phyloP scores from a whole-genome alignment of 2,113 vertebrate species.

The Passer domesticus region DNA sequence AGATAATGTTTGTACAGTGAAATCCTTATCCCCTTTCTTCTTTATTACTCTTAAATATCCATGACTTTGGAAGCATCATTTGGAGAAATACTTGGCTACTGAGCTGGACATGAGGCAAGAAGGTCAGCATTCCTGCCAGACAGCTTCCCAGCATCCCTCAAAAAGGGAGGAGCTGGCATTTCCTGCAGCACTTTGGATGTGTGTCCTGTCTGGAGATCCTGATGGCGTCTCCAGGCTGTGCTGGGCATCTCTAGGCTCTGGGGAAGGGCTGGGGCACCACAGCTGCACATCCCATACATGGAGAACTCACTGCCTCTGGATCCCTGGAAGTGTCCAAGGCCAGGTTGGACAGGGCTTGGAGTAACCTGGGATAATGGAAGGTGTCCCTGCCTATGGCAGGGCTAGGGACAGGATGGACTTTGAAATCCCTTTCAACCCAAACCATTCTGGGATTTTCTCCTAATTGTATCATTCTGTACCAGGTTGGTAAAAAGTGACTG shows the following conservation, averaged over 20 bases:
- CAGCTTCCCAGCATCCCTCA: background rate
- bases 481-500: background rate
- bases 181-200: too few species aligned
- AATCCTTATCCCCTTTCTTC: background rate
- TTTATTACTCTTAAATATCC: background rate
- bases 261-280: background rate
- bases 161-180: background rate
- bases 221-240: background rate
- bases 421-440: too few species aligned
- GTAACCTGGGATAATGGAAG: accelerated
- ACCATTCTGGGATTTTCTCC: background rate
- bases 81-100: background rate
- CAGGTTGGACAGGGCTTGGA: background rate
- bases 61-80: background rate
- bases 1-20: background rate
- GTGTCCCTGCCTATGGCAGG: background rate
- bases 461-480: background rate
- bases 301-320: background rate
- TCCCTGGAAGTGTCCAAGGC: background rate
- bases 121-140: background rate
- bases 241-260: background rate
- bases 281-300: background rate
- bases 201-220: background rate
- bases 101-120: background rate
- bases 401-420: accelerated